Percentiles rank a stretch among this genome's conserved stretches.
These are phyloP conservation scores for Nematolebias whitei DNA, from an alignment of 2,113 vertebrate species.

Conservation along the genomic window DNA sequence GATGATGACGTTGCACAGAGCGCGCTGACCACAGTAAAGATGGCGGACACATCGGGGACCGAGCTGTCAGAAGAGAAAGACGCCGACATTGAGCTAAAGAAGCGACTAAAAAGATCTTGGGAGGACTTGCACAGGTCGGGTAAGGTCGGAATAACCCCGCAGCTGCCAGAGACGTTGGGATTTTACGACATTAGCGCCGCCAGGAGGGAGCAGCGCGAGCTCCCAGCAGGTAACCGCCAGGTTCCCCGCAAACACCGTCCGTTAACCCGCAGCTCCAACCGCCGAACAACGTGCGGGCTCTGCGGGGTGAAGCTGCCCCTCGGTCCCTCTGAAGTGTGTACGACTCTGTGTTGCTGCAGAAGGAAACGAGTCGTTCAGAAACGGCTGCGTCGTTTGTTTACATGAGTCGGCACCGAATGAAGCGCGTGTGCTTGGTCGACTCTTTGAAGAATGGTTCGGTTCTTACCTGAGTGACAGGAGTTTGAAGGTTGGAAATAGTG, in stretches of 20 bases:
- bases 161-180: slow-evolving; percentile 78
- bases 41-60: slow-evolving; percentile 75
- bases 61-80: slow-evolving; percentile 76
- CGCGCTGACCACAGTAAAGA: slow-evolving; percentile 68
- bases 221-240: slow-evolving; percentile 72
- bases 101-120: slow-evolving; percentile 47
- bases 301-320: no score
- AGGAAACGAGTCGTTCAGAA: no score
- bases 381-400: no score
- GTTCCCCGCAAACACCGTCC: background rate
- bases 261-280: slow-evolving; percentile 6
- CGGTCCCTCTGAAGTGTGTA: background rate
- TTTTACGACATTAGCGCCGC: slow-evolving; percentile 74
- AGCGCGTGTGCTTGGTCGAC: no score
- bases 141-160: slow-evolving; percentile 30
- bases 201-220: slow-evolving; percentile 61
- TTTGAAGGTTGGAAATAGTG: no score
- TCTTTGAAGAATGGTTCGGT: no score
- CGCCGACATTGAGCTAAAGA: slow-evolving; percentile 56
- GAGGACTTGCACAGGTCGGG: slow-evolving; percentile 41
- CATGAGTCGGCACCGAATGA: no score
- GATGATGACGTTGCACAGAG: slow-evolving; percentile 37
- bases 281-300: background rate
- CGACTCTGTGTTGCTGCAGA: no score
- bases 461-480: no score